Evolutionary conservation across 2,113 vertebrate species (phyloP).

Genomic region (Haemorhous mexicanus): DNA sequence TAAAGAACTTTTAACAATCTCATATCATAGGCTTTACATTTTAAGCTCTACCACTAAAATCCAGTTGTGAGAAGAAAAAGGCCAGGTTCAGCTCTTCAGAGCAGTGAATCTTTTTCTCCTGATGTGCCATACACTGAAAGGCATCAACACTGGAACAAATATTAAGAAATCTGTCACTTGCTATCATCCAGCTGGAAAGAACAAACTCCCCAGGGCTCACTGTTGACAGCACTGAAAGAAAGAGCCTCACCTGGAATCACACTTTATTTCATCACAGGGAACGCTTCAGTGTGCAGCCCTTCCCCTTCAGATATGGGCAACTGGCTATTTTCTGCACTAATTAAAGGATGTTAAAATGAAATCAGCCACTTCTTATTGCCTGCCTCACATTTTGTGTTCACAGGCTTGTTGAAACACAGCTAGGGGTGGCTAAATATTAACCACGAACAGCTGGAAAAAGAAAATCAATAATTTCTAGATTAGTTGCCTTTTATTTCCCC

Average conservation of each 20-base stretch:
- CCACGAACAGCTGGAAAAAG: neutral
- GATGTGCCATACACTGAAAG: neutral
- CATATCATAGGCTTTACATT: neutral
- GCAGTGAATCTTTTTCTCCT: neutral
- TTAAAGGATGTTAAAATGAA: constrained; percentile 48
- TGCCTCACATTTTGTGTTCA: neutral
- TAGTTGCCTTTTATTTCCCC: neutral
- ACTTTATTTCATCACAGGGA: neutral
- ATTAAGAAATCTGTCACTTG: constrained; percentile 16
- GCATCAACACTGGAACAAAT: neutral
- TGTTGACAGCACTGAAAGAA: neutral
- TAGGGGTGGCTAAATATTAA: neutral
- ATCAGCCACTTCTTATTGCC: neutral
- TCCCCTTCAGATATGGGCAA: neutral
- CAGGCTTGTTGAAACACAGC: neutral
- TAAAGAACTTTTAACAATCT: neutral
- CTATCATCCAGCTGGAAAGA: neutral
- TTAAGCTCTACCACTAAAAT: neutral
- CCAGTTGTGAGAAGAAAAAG: neutral
- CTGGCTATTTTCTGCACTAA: constrained; percentile 23
- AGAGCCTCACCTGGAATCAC: constrained; percentile 20
- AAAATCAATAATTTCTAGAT: neutral
- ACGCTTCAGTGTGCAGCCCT: neutral
- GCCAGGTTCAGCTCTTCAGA: neutral
- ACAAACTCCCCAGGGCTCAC: neutral